Evolutionary conservation across 2,888 invertebrate genomes (phyloP).

Genomic region (Dryobotodes eremita): DNA sequence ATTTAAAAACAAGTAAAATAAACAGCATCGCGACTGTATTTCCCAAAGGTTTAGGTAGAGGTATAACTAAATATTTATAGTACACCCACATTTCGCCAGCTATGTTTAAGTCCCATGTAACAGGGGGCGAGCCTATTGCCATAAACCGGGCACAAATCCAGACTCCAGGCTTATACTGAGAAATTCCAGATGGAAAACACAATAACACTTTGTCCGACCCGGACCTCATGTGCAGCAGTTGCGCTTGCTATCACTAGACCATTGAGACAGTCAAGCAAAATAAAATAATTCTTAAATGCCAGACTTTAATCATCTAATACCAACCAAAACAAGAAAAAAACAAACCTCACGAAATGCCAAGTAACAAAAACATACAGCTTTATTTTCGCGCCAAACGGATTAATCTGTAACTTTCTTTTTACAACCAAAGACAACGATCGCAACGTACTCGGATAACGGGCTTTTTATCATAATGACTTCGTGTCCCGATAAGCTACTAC

Average conservation of each 20-base stretch:
- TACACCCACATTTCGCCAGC: neutral
- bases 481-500: conserved; percentile 84
- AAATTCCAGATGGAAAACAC: no score
- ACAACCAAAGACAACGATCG: conserved; percentile 69
- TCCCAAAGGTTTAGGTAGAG: neutral
- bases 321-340: neutral
- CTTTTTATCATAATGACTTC: conserved; percentile 82
- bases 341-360: conserved; percentile 19
- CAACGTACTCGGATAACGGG: conserved; percentile 73
- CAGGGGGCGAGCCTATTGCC: no score
- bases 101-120: neutral
- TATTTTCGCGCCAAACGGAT: conserved; percentile 62
- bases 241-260: neutral
- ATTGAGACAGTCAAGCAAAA: neutral
- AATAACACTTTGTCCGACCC: neutral
- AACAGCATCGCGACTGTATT: no score
- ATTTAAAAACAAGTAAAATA: neutral
- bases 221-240: neutral
- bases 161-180: no score
- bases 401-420: conserved; percentile 70
- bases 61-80: neutral
- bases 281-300: conserved; percentile 1
- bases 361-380: conserved; percentile 41
- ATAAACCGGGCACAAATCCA: neutral
- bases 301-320: conserved; percentile 7